These are phyloP conservation scores for Patiria pectinifera DNA, from an alignment of 53 echinoderm and acorn worm species.

Conservation along the genomic window DNA sequence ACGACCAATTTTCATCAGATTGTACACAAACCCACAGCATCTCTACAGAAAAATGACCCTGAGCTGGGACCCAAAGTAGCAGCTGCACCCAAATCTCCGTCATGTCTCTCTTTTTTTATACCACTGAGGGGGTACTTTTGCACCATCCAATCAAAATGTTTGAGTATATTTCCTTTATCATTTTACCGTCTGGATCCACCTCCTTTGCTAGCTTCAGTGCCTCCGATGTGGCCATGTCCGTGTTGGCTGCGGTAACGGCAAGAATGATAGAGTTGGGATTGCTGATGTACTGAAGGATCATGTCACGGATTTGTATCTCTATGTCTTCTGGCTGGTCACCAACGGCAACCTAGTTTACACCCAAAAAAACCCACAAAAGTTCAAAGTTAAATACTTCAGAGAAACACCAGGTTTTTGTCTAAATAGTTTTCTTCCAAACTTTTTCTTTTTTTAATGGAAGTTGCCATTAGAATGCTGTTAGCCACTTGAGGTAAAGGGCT, in stretches of 20 bases:
- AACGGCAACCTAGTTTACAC: slow-evolving; percentile 78
- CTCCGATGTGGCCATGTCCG: slow-evolving; percentile 99
- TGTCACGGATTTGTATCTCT: slow-evolving; percentile 86
- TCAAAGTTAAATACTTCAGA: slow-evolving; percentile 6
- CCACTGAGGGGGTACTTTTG: no score
- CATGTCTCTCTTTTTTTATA: no score
- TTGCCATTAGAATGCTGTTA: no score
- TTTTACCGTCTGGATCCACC: slow-evolving; percentile 95
- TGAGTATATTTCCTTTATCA: not conserved
- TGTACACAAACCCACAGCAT: no score
- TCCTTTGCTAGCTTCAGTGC: slow-evolving; percentile 93
- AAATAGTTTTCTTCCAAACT: not conserved
- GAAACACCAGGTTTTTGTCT: not conserved
- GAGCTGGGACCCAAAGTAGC: no score
- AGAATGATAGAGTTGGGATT: slow-evolving; percentile 98
- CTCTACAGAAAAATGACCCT: no score
- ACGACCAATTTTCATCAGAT: no score
- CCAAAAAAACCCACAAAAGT: not conserved
- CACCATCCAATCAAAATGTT: no score
- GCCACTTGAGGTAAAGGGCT: no score
- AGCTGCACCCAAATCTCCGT: no score
- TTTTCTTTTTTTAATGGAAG: no score
- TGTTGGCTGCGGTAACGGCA: slow-evolving; percentile 96
- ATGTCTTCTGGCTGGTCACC: slow-evolving; percentile 99
- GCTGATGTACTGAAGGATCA: slow-evolving; percentile 89